Conservation (phyloP, 2,797 vertebrate species). For the Loriculus beryllinus region DNA sequence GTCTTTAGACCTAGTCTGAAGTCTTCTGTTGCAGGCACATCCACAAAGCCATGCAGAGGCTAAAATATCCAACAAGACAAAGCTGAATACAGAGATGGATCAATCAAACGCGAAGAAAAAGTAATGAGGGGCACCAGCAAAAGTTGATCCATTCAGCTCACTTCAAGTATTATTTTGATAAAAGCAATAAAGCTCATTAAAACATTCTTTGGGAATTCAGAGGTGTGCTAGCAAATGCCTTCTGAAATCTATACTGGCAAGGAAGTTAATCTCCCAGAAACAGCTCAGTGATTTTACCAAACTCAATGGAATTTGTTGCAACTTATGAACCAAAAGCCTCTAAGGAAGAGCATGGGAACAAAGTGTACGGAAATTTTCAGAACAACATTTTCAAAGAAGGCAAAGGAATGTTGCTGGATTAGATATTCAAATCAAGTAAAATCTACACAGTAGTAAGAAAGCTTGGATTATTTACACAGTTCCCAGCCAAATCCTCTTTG, state of each 20-base stretch:
- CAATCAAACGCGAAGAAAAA: conserved; percentile 1
- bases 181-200: conserved; percentile 36
- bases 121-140: not conserved
- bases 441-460: not conserved
- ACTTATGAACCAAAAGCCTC: not conserved
- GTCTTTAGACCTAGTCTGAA: not conserved
- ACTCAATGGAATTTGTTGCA: not conserved
- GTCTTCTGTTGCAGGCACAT: not conserved
- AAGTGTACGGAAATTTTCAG: not conserved
- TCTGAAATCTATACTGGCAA: not conserved
- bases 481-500: conserved; percentile 6
- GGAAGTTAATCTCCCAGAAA: conserved; percentile 22
- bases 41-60: not conserved
- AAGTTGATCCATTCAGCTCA: not conserved
- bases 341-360: not conserved
- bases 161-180: conserved; percentile 28
- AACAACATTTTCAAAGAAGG: not conserved
- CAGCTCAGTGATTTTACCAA: not conserved
- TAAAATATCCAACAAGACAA: not conserved
- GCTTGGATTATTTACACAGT: not conserved
- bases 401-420: not conserved
- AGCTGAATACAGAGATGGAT: not conserved
- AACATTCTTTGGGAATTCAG: conserved; percentile 9
- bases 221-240: not conserved
- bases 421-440: not conserved